Conservation (phyloP, 1,140 invertebrate species). For the Neelides sp. region DNA sequence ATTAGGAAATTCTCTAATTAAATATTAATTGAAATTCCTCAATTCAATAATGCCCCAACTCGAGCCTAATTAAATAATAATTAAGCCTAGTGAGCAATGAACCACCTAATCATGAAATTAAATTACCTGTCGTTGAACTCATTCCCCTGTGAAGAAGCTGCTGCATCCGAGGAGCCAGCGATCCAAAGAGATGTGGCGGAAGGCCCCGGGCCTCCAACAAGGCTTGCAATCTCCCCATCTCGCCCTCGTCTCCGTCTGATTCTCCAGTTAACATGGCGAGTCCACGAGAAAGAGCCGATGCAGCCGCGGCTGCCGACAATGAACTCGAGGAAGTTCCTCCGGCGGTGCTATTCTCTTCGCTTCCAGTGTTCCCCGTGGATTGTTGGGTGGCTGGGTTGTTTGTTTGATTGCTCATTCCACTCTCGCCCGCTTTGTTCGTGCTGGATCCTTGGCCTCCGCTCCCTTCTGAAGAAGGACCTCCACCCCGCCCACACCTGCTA, state of each 20-base stretch:
- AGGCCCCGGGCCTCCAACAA: constrained; percentile 79
- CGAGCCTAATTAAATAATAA: too few relatives aligned
- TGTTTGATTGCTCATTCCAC: constrained; percentile 38
- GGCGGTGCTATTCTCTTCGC: constrained; percentile 34
- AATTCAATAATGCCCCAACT: too few relatives aligned
- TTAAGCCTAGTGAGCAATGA: too few relatives aligned
- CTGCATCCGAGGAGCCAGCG: constrained; percentile 90
- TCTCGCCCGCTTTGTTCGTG: constrained; percentile 48
- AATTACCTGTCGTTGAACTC: constrained; percentile 62
- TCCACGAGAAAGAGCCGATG: constrained; percentile 34
- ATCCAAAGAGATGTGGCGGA: constrained; percentile 88
- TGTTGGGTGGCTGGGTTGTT: constrained; percentile 21
- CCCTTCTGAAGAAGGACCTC: constrained; percentile 25
- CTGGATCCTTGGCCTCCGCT: constrained; percentile 32
- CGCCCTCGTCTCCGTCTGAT: constrained; percentile 59
- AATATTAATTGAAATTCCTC: too few relatives aligned
- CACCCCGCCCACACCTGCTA: constrained; percentile 28
- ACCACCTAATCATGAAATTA: background rate
- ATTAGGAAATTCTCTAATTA: too few relatives aligned
- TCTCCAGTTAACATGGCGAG: constrained; percentile 31
- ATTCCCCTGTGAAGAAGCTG: constrained; percentile 89
- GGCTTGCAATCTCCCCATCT: constrained; percentile 76
- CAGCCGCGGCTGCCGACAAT: constrained; percentile 21
- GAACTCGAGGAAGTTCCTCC: constrained; percentile 31
- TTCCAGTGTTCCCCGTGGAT: constrained; percentile 29